These are phyloP conservation scores for Crossoptilon crossoptilon DNA, from an alignment of 2,797 vertebrate species.

Conservation along the genomic window DNA sequence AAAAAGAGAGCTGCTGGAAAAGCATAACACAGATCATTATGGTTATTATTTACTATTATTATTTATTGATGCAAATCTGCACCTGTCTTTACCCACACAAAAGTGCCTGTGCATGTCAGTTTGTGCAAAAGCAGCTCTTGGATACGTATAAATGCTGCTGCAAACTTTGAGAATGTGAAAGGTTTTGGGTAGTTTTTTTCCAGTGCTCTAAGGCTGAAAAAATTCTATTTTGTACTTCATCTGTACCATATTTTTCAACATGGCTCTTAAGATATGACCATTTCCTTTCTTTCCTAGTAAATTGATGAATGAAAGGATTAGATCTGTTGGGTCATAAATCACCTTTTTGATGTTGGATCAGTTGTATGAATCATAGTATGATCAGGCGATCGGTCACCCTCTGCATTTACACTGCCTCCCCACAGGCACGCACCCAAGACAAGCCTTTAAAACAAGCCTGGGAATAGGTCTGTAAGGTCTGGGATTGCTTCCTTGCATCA, in stretches of 20 bases:
- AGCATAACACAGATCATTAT: not conserved
- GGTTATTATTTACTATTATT: not conserved
- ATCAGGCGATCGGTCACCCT: not conserved
- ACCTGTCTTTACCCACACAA: conserved; percentile 24
- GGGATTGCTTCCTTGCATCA: not conserved
- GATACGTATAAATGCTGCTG: not conserved
- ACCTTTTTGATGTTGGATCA: conserved; percentile 6
- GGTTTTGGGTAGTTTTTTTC: not conserved
- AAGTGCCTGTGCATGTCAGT: not conserved
- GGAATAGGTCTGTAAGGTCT: not conserved
- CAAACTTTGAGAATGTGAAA: not conserved
- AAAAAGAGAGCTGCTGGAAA: conserved; percentile 8
- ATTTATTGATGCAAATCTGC: not conserved
- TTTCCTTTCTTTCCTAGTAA: not conserved
- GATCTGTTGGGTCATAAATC: conserved; percentile 21
- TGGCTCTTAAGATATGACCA: not conserved
- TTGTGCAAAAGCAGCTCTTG: not conserved
- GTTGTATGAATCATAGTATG: not conserved
- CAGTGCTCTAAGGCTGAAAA: not conserved
- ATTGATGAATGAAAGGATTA: conserved; percentile 21
- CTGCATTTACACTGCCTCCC: not conserved
- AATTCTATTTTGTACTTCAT: not conserved
- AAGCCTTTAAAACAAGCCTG: not conserved
- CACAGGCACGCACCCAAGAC: not conserved
- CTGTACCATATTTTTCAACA: not conserved